Evolutionary conservation across 2,888 invertebrate species (phyloP), one percentile per base, ranked within the genome.

Genomic region (Mimumesa dahlbomi): DNA sequence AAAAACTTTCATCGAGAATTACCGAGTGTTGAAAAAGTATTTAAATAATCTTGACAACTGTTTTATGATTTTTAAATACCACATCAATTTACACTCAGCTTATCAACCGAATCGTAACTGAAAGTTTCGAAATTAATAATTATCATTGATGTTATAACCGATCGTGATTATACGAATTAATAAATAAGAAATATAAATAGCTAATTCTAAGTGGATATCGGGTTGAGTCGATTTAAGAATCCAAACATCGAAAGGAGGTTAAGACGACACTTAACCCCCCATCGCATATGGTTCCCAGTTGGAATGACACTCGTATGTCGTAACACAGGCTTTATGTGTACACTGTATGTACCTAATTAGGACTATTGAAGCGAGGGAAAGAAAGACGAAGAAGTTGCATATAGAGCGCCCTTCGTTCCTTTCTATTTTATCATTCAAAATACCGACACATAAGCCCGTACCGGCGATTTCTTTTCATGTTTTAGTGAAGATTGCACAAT

Each of bases 241-340:
- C 59, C 58, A 77, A 79, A 80, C 52, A 66, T 43, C 36, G 69
- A 77, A 79, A 81, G 71, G 73, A 81, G 79, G 80, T 76, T 78
- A 81, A 81, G 70, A 79, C 70, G 78, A 80, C 65, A 81, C 73
- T 79, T 79, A 79, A 79, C 77, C 77, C 77, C 65, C 63, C 62
- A 38, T 73, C 71, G 73, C 77, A 77, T 75, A 69, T 80, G 81
- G 72, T 78, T 62, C 64, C 72, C 81, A 81, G 76, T 81, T 74
- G 81, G 68, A 69, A 65, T 77, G 67, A 76, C 66, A 72, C 69
- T 77, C 68, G 64, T 61, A 43, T 80, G 79, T 78, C 76, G 78
- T 72, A 80, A 80, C 64, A 62, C 68, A 54, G 34, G 69, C 66
- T 73, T 71, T 71, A 59, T 75, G 73, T 73, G 73, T 72, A 73